phyloP scores from a whole-genome alignment of 2,888 invertebrate genomes.

The Apantesis nais region DNA sequence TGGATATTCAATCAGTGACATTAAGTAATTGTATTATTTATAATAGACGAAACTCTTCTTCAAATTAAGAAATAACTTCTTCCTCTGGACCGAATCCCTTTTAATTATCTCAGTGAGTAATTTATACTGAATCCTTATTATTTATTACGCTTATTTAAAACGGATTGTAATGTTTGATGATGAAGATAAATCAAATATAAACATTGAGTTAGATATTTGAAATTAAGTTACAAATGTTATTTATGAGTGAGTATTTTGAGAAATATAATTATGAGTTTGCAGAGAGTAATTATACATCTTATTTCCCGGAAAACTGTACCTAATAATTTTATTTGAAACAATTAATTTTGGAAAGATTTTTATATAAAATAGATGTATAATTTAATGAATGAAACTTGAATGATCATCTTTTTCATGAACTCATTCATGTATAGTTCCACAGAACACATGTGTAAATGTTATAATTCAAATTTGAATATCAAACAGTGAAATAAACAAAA shows the following conservation, averaged over 20 bases:
- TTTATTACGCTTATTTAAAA: constrained; percentile 38
- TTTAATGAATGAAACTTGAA: not conserved
- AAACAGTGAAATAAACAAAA: too few relatives aligned
- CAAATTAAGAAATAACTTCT: constrained; percentile 23
- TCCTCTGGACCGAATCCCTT: constrained; percentile 22
- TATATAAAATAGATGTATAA: not conserved
- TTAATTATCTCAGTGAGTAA: constrained; percentile 38
- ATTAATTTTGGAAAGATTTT: not conserved
- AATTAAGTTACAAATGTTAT: constrained; percentile 19
- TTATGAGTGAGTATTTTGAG: not conserved
- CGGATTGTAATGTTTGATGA: constrained; percentile 24
- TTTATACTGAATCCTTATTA: constrained; percentile 38
- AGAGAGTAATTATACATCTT: not conserved
- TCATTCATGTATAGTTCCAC: not conserved
- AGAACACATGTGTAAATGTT: too few relatives aligned
- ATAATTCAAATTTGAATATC: too few relatives aligned
- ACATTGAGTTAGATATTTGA: constrained; percentile 26
- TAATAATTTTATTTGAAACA: not conserved
- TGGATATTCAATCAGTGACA: constrained; percentile 14
- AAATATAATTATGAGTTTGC: not conserved
- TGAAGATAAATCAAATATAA: constrained; percentile 24
- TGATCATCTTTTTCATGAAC: not conserved
- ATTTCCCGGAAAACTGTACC: not conserved
- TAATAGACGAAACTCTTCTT: constrained; percentile 27
- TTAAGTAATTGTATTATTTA: constrained; percentile 16